Conservation (phyloP, 2,797 vertebrate genomes). For the Margarornis squamiger region DNA sequence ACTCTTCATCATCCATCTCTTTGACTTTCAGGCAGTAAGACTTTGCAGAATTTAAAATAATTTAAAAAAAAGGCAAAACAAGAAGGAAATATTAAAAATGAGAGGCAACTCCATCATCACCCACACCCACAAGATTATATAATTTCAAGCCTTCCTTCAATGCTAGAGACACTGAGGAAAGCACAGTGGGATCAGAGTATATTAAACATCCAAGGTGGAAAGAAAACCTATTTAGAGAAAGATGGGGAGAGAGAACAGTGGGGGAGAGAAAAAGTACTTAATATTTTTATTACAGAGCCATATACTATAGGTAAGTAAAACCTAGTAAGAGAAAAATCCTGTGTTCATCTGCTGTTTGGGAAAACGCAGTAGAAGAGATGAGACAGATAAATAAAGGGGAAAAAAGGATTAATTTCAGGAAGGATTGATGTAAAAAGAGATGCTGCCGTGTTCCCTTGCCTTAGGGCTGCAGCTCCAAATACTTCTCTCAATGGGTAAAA, state of each 20-base stretch:
- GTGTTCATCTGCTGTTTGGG: background rate
- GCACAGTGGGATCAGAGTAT: background rate
- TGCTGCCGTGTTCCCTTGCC: background rate
- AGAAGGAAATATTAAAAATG: background rate
- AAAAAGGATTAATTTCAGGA: background rate
- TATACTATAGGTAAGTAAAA: background rate
- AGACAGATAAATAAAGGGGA: background rate
- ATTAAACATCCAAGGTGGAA: background rate
- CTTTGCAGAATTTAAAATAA: slow-evolving; percentile 64
- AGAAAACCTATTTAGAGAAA: background rate
- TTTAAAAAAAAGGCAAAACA: background rate
- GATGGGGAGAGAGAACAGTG: background rate
- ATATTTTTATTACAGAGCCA: background rate
- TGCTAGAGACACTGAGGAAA: background rate
- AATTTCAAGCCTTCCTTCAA: background rate
- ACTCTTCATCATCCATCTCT: slow-evolving; percentile 99
- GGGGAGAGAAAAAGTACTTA: background rate
- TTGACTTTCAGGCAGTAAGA: slow-evolving; percentile 99
- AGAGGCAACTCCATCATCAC: background rate
- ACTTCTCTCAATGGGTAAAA: background rate
- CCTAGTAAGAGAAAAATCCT: background rate
- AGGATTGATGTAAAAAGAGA: background rate
- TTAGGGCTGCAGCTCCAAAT: background rate
- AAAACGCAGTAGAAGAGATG: background rate
- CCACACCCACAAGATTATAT: background rate